Evolutionary conservation across 2,888 invertebrate species (phyloP), one percentile per base, ranked within the genome.

Genomic region (Brachyptera putata): DNA sequence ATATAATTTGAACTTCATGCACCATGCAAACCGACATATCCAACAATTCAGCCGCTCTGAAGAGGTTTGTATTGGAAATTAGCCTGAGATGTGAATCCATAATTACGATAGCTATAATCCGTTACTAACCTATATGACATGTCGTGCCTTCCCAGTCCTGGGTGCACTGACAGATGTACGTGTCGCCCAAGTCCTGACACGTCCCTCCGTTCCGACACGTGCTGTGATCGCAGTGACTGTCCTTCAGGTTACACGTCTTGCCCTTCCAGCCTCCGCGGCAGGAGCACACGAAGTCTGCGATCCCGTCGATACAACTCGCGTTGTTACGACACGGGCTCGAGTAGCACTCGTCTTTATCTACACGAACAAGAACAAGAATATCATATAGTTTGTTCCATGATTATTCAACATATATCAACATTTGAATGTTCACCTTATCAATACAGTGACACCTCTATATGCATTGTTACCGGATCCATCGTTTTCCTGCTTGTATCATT

Each of bases 191-290:
- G 70, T 86, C 85, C 60, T 77, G 76, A 69, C 84, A 84, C 11
- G 79, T 80, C 39, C 82, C 84, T 14, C 83, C 82, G 69, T 84
- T 83, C 63, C 78, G 77, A 70, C 84, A 84, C 1, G 84, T 83
- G 58, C 76, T 74, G 60, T 75, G 74, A 68, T 84, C 84, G 69
- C 84, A 84, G 68, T 84, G 82, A 57, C 80, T 79, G 67, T 79
- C 77, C 64, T 77, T 76, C 57, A 79, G 70, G 37, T 78, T 78
- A 68, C 84, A 84, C 1, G 80, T 83, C 49, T 82, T 80, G n/a
- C 91, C 94, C 72, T 86, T 85, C 85, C 89, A 93, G 49, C 93
- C 93, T 71, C 88, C 87, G 68, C 83, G 81, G 76, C 94, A 94
- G 66, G 88, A 86, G 77, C 94, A 94, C 69, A 87, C 86, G 75